Percentiles rank a stretch among this genome's conserved stretches.
Conservation (phyloP, 2,888 invertebrate genomes). For the Epiblema foenella region DNA sequence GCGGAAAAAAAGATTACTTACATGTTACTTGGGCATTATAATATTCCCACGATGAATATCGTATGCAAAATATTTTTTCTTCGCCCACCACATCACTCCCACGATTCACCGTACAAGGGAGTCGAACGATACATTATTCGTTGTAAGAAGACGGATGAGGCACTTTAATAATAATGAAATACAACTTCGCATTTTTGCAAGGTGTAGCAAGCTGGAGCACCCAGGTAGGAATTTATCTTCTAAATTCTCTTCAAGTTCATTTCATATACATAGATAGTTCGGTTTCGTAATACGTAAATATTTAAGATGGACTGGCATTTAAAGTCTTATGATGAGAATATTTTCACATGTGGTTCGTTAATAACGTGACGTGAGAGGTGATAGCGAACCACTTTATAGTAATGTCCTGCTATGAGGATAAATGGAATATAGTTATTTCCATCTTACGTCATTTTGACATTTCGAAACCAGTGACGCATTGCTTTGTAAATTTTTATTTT, state of each 20-base stretch:
- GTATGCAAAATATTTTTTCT: slow-evolving; percentile 10
- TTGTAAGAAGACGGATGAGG: slow-evolving; percentile 47
- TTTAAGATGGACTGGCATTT: slow-evolving; percentile 19
- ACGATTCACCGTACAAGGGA: slow-evolving; percentile 27
- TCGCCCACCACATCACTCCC: not conserved
- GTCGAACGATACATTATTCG: slow-evolving; percentile 41
- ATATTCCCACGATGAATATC: slow-evolving; percentile 22
- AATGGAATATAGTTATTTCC: not conserved
- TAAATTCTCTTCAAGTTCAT: slow-evolving; percentile 49
- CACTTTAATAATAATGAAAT: slow-evolving; percentile 45
- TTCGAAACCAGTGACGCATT: not conserved
- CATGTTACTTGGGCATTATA: not conserved
- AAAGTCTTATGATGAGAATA: not conserved
- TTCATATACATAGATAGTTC: slow-evolving; percentile 45
- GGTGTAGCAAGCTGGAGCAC: slow-evolving; percentile 10
- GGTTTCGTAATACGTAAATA: slow-evolving; percentile 6
- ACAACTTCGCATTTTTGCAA: no score
- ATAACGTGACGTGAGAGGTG: not conserved
- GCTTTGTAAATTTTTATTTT: not conserved
- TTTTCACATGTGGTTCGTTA: not conserved
- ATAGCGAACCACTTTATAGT: not conserved
- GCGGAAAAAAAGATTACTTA: no score
- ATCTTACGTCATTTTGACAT: not conserved
- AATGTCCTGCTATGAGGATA: not conserved
- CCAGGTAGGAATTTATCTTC: slow-evolving; percentile 5